Percentiles rank a stretch among this genome's conserved stretches.
These are phyloP conservation scores for Potorous gilbertii DNA, from an alignment of 2,797 vertebrate genomes.

Conservation along the genomic window DNA sequence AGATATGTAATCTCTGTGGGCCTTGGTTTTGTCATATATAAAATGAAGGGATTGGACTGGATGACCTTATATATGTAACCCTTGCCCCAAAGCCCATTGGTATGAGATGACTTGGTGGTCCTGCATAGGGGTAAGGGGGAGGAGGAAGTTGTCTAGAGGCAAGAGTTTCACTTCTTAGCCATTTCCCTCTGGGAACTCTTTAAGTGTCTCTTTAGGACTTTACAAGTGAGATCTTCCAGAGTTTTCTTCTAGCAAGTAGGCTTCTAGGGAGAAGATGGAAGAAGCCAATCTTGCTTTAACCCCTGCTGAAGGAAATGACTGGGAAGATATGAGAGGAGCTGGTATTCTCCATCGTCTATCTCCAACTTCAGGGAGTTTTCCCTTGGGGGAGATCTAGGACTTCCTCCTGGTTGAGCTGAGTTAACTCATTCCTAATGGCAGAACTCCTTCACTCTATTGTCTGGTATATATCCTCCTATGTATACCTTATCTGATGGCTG, in stretches of 20 bases:
- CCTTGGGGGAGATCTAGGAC: background rate
- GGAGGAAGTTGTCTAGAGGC: no score
- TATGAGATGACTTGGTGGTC: no score
- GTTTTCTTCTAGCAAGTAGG: no score
- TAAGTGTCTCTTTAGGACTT: background rate
- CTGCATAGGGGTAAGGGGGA: no score
- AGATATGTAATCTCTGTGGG: no score
- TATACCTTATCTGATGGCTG: background rate
- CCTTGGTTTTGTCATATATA: no score
- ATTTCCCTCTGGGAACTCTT: background rate
- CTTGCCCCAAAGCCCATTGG: no score
- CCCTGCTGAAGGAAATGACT: background rate
- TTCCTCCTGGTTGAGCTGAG: background rate
- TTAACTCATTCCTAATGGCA: background rate
- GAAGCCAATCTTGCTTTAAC: background rate
- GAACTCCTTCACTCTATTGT: background rate
- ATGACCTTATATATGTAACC: no score
- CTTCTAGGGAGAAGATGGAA: background rate
- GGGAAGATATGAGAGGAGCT: background rate
- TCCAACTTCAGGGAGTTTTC: background rate
- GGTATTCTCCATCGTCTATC: background rate
- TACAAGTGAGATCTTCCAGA: background rate
- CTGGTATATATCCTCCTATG: background rate
- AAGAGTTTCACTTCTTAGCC: background rate
- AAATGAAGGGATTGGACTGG: no score